Base-by-base conservation (phyloP, 1,140 invertebrate species). In the Lasioglossum baleicum region DNA sequence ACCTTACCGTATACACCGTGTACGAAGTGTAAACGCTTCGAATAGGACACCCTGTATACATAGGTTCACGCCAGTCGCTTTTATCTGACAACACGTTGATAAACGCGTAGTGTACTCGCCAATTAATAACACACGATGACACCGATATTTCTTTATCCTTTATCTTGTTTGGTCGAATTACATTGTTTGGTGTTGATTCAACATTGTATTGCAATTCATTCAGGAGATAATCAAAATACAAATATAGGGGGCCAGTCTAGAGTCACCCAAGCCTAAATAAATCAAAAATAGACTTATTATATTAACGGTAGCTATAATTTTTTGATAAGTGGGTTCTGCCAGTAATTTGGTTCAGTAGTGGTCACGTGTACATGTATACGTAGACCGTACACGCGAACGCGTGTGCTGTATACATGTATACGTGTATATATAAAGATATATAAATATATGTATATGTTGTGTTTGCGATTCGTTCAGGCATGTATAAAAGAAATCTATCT, bases 211-310 rank as follows among this genome's bases (percentile, higher is more conserved):
- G 78, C 78, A 75, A 81, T 74, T 79, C 58, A 82, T 84, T 82
- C 84, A 86, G 72, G 83, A 85, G 80, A 58, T 80, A 82, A 86
- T 85, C 83, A 86, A 86, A 83, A 86, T 82, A 86, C 80, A 87
- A 80, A 86, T 68, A 84, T 86, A 84, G 86, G 83, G 85, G 80
- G 85, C 85, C 83, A 86, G 82, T 87, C 67, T 80, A 78, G 87
- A 83, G 89, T 90, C 88, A 86, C 90, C 91, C 89, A 81, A 91
- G 91, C 91, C 92, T 92, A 92, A 92, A 60, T 82, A 90, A 93
- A 93, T 93, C 92, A 93, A 93, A 93, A 83, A 92, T 92, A 92
- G 90, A 92, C 87, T 91, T 91, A 89, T 88, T 86, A 87, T 87
- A 88, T 87, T 90, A 90, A 90, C 90, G 87, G 90, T 90, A 91